A percentile compares a stretch with the other conserved stretches of the same genome.
Evolutionary conservation across 2,888 invertebrate species (phyloP).

Genomic region (Drosophila kuntzei): DNA sequence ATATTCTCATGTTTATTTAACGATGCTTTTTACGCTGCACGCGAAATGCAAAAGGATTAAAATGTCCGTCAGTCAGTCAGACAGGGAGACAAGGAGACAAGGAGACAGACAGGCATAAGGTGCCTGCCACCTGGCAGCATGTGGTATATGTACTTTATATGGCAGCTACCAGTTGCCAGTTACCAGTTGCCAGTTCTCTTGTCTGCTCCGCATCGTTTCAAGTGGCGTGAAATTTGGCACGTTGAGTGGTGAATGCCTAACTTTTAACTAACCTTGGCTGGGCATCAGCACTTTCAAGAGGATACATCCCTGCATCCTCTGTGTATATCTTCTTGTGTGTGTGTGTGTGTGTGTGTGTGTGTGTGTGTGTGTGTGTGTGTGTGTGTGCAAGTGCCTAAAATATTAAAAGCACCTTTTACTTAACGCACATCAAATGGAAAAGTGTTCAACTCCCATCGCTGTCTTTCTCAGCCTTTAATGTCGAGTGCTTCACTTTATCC

Average conservation of each 20-base stretch:
- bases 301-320: constrained; percentile 27
- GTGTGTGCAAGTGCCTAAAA: constrained; percentile 50
- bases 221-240: constrained; percentile 76
- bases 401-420: constrained; percentile 74
- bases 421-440: constrained; percentile 64
- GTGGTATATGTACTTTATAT: constrained; percentile 2
- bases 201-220: constrained; percentile 45
- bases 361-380: constrained; percentile 20
- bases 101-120: constrained; percentile 8
- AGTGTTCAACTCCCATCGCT: constrained; percentile 41
- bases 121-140: constrained; percentile 12
- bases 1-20: constrained; percentile 80
- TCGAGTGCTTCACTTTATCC: constrained; percentile 21
- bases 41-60: constrained; percentile 77
- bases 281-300: constrained; percentile 50
- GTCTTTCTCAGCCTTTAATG: constrained; percentile 24
- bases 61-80: constrained; percentile 45
- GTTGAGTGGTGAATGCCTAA: constrained; percentile 61
- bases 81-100: neutral
- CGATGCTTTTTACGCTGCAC: constrained; percentile 77
- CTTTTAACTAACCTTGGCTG: constrained; percentile 62
- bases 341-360: constrained; percentile 9
- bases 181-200: constrained; percentile 10
- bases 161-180: neutral
- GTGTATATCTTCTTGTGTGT: neutral